Evolutionary conservation across 1,140 invertebrate species (phyloP), one percentile per base, ranked within the genome.

Genomic region (Megathymus violae): DNA sequence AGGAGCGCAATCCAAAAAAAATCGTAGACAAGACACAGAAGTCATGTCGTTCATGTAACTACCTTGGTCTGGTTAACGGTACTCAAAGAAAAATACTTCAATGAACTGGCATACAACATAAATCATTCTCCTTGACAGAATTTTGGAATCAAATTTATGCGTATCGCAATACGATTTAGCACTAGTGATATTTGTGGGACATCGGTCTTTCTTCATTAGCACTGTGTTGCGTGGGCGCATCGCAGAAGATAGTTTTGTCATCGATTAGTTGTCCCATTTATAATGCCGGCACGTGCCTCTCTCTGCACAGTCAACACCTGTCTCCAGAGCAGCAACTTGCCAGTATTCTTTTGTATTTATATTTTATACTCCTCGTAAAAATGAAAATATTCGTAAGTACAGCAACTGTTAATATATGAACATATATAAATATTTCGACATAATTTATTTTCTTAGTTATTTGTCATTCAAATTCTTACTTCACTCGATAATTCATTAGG

Each of bases 321-420:
- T 65, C 60, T 68, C 31, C 74, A 76, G 67, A 54, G 52, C 36
- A 65, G 56, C 59, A 74, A 64, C 68, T 64, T 61, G 54, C 68
- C 48, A 50, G 43, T 7, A 11, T 36, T 34, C 48, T 14, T 5
- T 14, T 43, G 14, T 44, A 15, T 14, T 4, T 25, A 25, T 22
- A 54, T 25, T n/a, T 54, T 13, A 19, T 9, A 47, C 15, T 50
- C 69, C 62, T 65, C 19, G 19, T 60, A 58, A 64, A 66, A 71
- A 67, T 89, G 87, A 77, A 87, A 62, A 86, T 85, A 78, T 69
- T 80, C 68, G 87, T 89, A 64, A 88, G 87, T 89, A 11, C n/a
- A 31, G 14, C 40, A 44, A 36, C 2, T 46, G 11, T 59, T 11
- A 13, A 34, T 10, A 14, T 46, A n/a, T n/a, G n/a, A n/a, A n/a